Conservation (phyloP, 2,113 vertebrate species). For the Strix uralensis region DNA sequence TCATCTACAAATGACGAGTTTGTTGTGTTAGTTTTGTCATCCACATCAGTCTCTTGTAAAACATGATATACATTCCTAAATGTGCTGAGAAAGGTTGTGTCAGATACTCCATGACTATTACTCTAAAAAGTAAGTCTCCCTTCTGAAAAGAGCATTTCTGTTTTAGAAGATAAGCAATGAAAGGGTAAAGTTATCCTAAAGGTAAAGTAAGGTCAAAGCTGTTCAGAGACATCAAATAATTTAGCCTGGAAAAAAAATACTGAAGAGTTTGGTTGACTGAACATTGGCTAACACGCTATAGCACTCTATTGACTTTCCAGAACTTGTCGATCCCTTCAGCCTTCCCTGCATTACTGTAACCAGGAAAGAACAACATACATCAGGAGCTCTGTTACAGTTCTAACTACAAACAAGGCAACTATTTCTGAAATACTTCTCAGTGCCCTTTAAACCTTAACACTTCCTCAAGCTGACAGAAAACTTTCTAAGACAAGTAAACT, state of each 20-base stretch:
- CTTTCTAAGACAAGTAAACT: not conserved
- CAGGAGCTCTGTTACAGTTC: not conserved
- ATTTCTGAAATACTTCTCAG: not conserved
- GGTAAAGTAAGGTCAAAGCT: constrained; percentile 7
- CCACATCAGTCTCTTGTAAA: not conserved
- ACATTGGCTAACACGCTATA: not conserved
- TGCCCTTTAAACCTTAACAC: not conserved
- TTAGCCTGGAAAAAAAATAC: constrained; percentile 3
- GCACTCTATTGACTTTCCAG: not conserved
- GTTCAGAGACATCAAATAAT: not conserved
- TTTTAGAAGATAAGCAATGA: not conserved
- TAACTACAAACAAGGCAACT: not conserved
- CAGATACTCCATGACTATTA: not conserved
- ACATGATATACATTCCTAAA: not conserved
- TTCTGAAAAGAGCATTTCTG: not conserved
- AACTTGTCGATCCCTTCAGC: not conserved
- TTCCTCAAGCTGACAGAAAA: not conserved
- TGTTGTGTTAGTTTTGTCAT: not conserved
- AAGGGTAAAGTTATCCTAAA: not conserved
- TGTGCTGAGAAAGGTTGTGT: not conserved
- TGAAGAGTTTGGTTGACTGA: not conserved
- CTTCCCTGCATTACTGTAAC: not conserved
- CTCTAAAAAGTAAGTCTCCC: not conserved
- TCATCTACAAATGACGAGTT: not conserved
- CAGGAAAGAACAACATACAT: not conserved